These are phyloP conservation scores for Eurytemora carolleeae DNA, from an alignment of 1,140 invertebrate genomes.

Conservation along the genomic window DNA sequence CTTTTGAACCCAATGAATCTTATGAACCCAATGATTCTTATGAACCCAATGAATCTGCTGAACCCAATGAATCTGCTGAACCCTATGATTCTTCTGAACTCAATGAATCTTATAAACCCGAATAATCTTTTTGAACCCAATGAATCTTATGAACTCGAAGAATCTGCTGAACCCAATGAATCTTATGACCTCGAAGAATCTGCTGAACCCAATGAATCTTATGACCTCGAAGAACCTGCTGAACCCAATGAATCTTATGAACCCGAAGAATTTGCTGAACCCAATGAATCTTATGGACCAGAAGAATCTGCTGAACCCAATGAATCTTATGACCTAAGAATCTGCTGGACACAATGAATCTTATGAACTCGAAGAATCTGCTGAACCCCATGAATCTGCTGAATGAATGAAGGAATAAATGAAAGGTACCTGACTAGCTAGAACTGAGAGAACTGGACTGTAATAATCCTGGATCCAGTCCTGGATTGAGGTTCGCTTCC, in stretches of 20 bases:
- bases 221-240: neutral
- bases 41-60: too few species aligned
- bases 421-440: neutral
- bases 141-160: too few species aligned
- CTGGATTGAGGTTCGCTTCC: neutral
- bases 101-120: neutral
- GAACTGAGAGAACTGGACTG: constrained; percentile 6
- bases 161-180: too few species aligned
- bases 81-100: neutral
- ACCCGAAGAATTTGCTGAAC: neutral
- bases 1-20: too few species aligned
- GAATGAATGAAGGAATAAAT: constrained; percentile 3
- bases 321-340: neutral
- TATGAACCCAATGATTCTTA: too few species aligned
- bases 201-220: too few species aligned
- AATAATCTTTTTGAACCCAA: neutral
- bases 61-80: neutral
- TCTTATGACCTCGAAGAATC: too few species aligned
- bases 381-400: too few species aligned
- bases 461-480: constrained; percentile 6
- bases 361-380: too few species aligned
- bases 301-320: too few species aligned
- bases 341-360: neutral
- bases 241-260: neutral
- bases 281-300: neutral